Base-by-base conservation (phyloP, 2,797 vertebrate species). In the Aphelocoma californica region DNA sequence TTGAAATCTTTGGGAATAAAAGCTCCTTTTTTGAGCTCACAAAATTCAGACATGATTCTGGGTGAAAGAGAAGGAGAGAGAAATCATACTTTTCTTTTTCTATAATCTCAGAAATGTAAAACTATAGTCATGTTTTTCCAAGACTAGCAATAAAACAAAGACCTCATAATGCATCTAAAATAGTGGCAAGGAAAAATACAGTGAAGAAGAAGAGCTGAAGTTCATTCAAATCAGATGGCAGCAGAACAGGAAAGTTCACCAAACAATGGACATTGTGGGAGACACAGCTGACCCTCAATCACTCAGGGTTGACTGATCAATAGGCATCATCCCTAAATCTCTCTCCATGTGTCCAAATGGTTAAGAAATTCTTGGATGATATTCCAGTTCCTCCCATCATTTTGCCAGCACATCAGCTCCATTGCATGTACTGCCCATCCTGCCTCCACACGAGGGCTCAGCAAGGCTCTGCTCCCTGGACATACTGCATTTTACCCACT, bases 1-100 rank as follows among this genome's bases (percentile, higher is more conserved):
- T 67, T 87, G 42, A 92, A 89, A 97, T 87, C 79, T 85, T 54
- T 6, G 77, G 18, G 26, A 85, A 85, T 64, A 92, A 82, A 94
- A 92, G 16, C 40, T 69, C 19, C n/a, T 75, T 60, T 58, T 81
- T 38, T 25, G 9, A 87, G 54, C 72, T 71, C 64, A 86, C 17
- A 92, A 79, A 85, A 93, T 70, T 81, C 73, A 81, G 60, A 58
- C 9, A 44, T 29, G 40, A 71, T 72, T 86, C 50, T 85, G 48
- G 8, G 57, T 61, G 25, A 70, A 78, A 75, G 28, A 66, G 12
- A 14, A 66, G 18, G 24, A 69, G 17, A 57, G 9, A 86, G 7
- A 85, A 82, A 44, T 45, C 1, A 6, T 7, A 12, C 5, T 3
- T n/a, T 70, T 18, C 40, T 40, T 61, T 38, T 72, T 10, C 34